Evolutionary conservation across 2,888 invertebrate genomes (phyloP).

Genomic region (Deilephila porcellus): DNA sequence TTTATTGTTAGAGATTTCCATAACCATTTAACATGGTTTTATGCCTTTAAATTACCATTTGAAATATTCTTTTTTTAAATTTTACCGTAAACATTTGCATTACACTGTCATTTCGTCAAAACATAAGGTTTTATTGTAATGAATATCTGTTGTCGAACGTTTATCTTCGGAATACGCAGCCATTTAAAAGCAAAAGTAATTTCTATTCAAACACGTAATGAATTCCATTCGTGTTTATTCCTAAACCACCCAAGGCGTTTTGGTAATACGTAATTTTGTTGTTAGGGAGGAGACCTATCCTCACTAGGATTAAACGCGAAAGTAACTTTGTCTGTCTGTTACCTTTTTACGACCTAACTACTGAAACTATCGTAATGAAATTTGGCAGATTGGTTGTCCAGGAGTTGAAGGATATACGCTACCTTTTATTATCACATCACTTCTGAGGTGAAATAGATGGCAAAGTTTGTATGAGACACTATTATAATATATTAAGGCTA

Average conservation of each 20-base stretch:
- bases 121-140: neutral
- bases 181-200: slow-evolving; percentile 12
- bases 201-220: slow-evolving; percentile 37
- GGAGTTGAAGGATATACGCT: no score
- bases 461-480: no score
- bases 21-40: neutral
- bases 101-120: neutral
- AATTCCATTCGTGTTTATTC: slow-evolving; percentile 37
- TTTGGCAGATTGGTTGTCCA: no score
- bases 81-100: neutral
- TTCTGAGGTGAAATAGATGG: no score
- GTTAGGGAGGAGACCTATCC: slow-evolving; percentile 47
- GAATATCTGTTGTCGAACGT: neutral
- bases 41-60: neutral
- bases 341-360: neutral
- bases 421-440: no score
- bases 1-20: neutral
- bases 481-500: no score
- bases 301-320: neutral
- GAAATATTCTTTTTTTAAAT: neutral
- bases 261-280: slow-evolving; percentile 58
- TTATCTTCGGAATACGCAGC: neutral
- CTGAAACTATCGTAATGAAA: no score
- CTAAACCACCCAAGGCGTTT: slow-evolving; percentile 51
- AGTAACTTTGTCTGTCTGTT: neutral